Evolutionary conservation across 1,140 invertebrate species (phyloP), one percentile per base, ranked within the genome.

Genomic region (Diabrotica virgifera): DNA sequence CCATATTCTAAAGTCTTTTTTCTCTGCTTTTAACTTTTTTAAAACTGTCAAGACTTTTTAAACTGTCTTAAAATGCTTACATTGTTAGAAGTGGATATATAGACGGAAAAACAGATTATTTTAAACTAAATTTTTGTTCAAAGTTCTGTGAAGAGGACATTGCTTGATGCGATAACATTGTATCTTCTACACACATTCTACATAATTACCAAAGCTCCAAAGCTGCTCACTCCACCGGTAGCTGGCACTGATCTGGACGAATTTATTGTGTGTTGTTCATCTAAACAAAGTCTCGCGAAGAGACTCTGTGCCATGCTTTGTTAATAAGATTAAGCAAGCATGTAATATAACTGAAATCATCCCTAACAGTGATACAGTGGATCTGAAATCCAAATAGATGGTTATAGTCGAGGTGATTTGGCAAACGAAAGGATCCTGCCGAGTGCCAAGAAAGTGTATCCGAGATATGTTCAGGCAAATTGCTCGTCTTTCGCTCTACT

Each of bases 251-350:
- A 10, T 46, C n/a, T 46, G n/a, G 40, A 46, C 8, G 40, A 5
- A 46, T 46, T 46, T 46, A 46, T 46, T 46, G 40, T n/a, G n/a
- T 46, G n/a, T 46, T n/a, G 40, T 46, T 46, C 40, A 10, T 46
- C 8, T 46, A 46, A 6, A n/a, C 40, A 46, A 46, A 46, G 40
- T 8, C 40, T 46, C n/a, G n/a, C n/a, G 40, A n/a, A 46, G 40
- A 46, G 5, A 46, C n/a, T 8, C n/a, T 10, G n/a, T n/a, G 40
- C n/a, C 40, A 46, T n/a, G 40, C 40, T 46, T 46, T 46, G n/a
- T n/a, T 46, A 46, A 46, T 46, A 46, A 46, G 40, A 46, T 46
- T 46, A 46, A 46, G 40, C 40, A 46, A 46, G 40, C 40, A 46
- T 46, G 8, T n/a, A 46, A 46, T n/a, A 46, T 46, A 46, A 46